These are phyloP conservation scores for Nymphalis urticae DNA, from an alignment of 2,888 invertebrate genomes.

Conservation along the genomic window DNA sequence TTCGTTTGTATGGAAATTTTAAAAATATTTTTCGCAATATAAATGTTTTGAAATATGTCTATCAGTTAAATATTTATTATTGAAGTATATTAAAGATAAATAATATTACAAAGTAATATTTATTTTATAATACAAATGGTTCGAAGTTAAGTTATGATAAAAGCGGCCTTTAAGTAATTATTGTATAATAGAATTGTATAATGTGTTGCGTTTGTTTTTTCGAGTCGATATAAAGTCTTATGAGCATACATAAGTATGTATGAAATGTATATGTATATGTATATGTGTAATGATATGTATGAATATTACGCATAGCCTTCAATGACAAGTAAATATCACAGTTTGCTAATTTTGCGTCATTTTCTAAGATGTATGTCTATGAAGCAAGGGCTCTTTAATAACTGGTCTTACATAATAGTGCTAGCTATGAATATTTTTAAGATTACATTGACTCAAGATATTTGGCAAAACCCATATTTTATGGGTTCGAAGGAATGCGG, in stretches of 20 bases:
- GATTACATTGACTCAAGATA: constrained; percentile 27
- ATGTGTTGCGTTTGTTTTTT: too few relatives aligned
- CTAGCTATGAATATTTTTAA: constrained; percentile 39
- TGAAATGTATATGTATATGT: too few relatives aligned
- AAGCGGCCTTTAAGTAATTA: too few relatives aligned
- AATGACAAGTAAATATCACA: constrained; percentile 13
- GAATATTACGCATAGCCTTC: neutral
- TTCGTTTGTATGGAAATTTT: neutral
- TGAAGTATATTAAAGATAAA: too few relatives aligned
- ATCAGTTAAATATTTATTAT: too few relatives aligned
- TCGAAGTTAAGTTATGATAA: too few relatives aligned
- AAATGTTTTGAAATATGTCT: too few relatives aligned
- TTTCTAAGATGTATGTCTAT: constrained; percentile 21
- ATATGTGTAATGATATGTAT: too few relatives aligned
- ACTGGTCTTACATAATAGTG: constrained; percentile 37
- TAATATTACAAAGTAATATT: too few relatives aligned
- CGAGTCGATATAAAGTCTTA: neutral
- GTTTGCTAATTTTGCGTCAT: constrained; percentile 33
- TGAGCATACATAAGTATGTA: too few relatives aligned
- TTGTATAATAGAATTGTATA: too few relatives aligned
- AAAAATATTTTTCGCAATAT: neutral
- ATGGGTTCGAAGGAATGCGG: constrained; percentile 42
- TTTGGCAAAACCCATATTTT: constrained; percentile 42
- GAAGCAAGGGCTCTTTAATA: constrained; percentile 37
- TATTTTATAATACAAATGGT: too few relatives aligned